phyloP scores from a whole-genome alignment of 1,140 invertebrate genomes.

The Magallana gigas region DNA sequence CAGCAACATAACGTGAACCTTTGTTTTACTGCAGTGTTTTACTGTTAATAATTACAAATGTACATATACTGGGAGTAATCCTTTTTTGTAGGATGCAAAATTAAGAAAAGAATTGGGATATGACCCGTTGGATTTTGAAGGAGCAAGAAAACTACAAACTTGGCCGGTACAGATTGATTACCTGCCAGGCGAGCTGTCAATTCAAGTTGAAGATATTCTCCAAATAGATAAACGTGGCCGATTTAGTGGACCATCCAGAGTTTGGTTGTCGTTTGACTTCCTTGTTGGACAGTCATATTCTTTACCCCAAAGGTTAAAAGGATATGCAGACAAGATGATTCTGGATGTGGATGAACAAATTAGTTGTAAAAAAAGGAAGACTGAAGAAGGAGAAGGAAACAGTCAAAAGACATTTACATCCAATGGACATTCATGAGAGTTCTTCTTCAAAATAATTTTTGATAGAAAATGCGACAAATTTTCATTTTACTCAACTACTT shows the following conservation, averaged over 20 bases:
- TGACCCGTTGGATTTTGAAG: slow-evolving; percentile 54
- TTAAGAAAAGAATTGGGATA: slow-evolving; percentile 53
- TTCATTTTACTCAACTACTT: too few species aligned
- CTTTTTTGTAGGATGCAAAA: slow-evolving; percentile 49
- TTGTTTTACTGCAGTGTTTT: too few species aligned
- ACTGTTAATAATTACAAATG: too few species aligned
- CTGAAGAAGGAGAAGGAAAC: background rate
- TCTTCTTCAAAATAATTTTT: too few species aligned
- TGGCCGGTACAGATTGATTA: slow-evolving; percentile 43
- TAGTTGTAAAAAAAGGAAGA: slow-evolving; percentile 38
- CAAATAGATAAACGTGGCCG: slow-evolving; percentile 43
- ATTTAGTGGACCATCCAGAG: slow-evolving; percentile 55
- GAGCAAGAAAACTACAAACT: slow-evolving; percentile 50
- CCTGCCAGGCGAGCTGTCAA: slow-evolving; percentile 59
- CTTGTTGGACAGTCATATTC: slow-evolving; percentile 59
- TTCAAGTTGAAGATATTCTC: slow-evolving; percentile 60
- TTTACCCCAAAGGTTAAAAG: slow-evolving; percentile 40
- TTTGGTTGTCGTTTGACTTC: slow-evolving; percentile 62
- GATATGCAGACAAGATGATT: slow-evolving; percentile 49
- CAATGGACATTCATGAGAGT: background rate
- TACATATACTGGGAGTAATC: too few species aligned
- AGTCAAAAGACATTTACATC: background rate
- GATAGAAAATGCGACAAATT: too few species aligned
- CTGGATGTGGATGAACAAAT: slow-evolving; percentile 56
- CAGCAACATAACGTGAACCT: too few species aligned